Evolutionary conservation across 2,888 invertebrate genomes (phyloP), one percentile per base, ranked within the genome.

Genomic region (Mesochorus sp.): DNA sequence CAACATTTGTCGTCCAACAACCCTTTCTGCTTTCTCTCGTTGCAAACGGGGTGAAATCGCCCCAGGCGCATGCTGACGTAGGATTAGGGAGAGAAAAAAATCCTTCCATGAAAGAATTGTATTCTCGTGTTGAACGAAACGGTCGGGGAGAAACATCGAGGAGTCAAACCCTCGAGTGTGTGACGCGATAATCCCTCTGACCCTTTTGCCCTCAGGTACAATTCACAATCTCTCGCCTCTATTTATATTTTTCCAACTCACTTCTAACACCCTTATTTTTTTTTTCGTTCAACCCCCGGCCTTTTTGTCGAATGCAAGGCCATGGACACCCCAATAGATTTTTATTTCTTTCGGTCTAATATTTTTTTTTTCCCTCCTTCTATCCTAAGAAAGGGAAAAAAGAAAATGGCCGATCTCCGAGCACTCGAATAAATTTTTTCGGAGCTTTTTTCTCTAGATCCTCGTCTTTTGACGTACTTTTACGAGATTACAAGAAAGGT

Each of bases 401-500:
- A n/a, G n/a, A n/a, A n/a, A n/a, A n/a, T n/a, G n/a, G n/a, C n/a
- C n/a, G n/a, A n/a, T n/a, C n/a, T 55, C 19, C 34, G 37, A 42
- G 42, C 14, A 24, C 47, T 31, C 42, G 42, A 61, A 42, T 37
- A 8, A 14, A 17, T 19, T 10, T 8, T 14, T 24, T 39, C 21
- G 10, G 2, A 2, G 10, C 21, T 26, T 17, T 42, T 19, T 39
- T 59, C 26, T 0, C 49, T 10, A 6, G n/a, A 10, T 14, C 1
- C 24, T 19, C 14, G 10, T n/a, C 14, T 31, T 12, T 28, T 47
- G 31, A 59, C n/a, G n/a, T n/a, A n/a, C n/a, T n/a, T 53, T 67
- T 61, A 62, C 67, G 47, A 72, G 61, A 77, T 55, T 72, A 72
- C 66, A 17, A 14, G 61, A 71, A 67, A 68, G n/a, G 76, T 57